Evolutionary conservation across 2,113 vertebrate genomes (phyloP).

Genomic region (Herpailurus yagouaroundi): DNA sequence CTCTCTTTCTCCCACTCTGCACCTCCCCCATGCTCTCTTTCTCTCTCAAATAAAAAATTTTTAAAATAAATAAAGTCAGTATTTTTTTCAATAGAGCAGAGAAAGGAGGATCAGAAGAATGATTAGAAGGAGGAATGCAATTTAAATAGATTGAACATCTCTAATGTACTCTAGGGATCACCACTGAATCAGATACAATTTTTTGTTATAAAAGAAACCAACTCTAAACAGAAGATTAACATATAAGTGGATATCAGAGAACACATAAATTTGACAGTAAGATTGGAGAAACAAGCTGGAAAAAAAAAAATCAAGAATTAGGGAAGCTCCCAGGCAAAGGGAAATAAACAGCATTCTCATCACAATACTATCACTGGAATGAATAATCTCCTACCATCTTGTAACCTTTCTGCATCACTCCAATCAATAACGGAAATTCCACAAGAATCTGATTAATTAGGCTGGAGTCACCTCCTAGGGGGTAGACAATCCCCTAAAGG

Average conservation of each 20-base stretch:
- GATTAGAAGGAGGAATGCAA: neutral
- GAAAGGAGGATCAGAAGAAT: neutral
- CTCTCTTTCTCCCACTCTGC: too few relatives aligned
- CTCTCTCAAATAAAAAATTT: too few relatives aligned
- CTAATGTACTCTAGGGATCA: neutral
- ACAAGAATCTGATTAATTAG: neutral
- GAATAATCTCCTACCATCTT: neutral
- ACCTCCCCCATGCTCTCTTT: too few relatives aligned
- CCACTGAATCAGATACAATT: neutral
- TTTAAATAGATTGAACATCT: neutral
- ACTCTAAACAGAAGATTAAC: neutral
- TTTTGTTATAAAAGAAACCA: neutral
- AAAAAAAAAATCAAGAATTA: conserved; percentile 24
- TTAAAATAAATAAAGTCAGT: too few relatives aligned
- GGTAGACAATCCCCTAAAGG: neutral
- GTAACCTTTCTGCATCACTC: neutral
- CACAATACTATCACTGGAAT: neutral
- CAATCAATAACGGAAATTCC: neutral
- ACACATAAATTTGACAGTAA: neutral
- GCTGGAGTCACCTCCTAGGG: neutral
- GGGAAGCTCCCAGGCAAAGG: neutral
- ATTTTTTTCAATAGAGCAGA: neutral
- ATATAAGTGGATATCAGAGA: neutral
- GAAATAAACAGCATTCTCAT: neutral
- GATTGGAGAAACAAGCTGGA: neutral